These are phyloP conservation scores for Drosophila diplacantha DNA, from an alignment of 2,888 invertebrate species.

Conservation along the genomic window DNA sequence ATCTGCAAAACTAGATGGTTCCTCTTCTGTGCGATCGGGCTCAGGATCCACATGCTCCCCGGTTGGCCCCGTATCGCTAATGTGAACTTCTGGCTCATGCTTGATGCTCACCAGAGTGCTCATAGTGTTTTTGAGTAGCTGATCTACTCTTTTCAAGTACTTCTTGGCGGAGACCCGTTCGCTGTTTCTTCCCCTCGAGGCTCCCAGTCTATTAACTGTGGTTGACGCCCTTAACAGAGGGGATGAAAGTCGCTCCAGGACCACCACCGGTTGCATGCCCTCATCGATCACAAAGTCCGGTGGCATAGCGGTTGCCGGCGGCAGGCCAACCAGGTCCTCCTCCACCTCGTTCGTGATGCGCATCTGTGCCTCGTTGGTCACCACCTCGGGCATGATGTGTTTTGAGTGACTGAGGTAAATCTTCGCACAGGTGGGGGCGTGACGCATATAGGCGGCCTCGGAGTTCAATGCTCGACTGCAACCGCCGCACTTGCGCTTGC, in stretches of 20 bases:
- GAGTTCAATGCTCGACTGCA: slow-evolving; percentile 68
- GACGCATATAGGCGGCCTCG: slow-evolving; percentile 69
- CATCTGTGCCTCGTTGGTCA: slow-evolving; percentile 60
- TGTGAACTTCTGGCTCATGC: slow-evolving; percentile 74
- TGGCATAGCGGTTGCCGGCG: slow-evolving; percentile 20
- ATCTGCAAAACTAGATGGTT: slow-evolving; percentile 34
- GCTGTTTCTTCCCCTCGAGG: slow-evolving; percentile 38
- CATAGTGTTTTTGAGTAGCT: slow-evolving; percentile 74
- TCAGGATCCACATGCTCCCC: slow-evolving; percentile 38
- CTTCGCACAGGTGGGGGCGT: slow-evolving; percentile 71
- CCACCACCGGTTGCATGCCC: slow-evolving; percentile 68
- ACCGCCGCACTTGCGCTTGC: slow-evolving; percentile 73
- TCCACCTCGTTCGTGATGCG: slow-evolving; percentile 73
- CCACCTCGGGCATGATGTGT: slow-evolving; percentile 65
- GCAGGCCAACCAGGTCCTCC: slow-evolving; percentile 33
- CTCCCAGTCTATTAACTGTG: slow-evolving; percentile 22
- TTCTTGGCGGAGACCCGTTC: slow-evolving; percentile 74
- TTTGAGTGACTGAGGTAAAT: slow-evolving; percentile 68
- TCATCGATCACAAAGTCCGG: slow-evolving; percentile 36
- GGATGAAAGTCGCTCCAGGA: slow-evolving; percentile 69
- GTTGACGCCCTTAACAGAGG: slow-evolving; percentile 60
- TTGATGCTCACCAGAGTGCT: slow-evolving; percentile 76
- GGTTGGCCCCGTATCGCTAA: slow-evolving; percentile 47
- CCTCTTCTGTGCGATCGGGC: slow-evolving; percentile 30
- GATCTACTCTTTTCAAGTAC: slow-evolving; percentile 74